Percentiles rank a stretch among this genome's conserved stretches.
phyloP scores from a whole-genome alignment of 2,797 vertebrate genomes.

The Alosa sapidissima region DNA sequence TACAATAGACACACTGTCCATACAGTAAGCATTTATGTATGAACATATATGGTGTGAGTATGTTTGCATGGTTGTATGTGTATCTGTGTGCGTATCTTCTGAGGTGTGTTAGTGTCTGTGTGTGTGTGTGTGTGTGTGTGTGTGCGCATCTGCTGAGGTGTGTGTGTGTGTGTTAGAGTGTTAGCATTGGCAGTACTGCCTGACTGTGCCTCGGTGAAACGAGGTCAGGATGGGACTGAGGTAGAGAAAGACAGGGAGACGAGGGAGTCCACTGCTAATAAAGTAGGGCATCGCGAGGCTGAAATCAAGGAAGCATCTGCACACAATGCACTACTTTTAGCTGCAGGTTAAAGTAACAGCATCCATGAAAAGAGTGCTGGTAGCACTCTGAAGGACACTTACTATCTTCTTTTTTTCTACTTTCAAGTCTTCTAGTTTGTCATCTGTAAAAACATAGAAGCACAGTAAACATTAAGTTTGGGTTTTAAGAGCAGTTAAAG shows the following conservation, averaged over 20 bases:
- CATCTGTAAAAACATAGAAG: constrained; percentile 73
- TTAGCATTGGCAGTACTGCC: not conserved
- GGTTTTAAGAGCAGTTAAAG: not conserved
- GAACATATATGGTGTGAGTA: not conserved
- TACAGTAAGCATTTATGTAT: not conserved
- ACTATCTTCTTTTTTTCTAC: constrained; percentile 91
- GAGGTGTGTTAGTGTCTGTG: too few species aligned
- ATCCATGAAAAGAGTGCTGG: not conserved
- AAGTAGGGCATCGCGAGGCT: not conserved
- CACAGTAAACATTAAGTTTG: not conserved
- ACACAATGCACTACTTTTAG: constrained; percentile 7
- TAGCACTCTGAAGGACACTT: constrained; percentile 67
- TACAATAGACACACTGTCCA: not conserved
- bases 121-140: not conserved
- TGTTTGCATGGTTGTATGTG: not conserved
- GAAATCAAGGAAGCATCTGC: not conserved
- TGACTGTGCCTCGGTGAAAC: not conserved
- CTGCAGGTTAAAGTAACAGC: not conserved
- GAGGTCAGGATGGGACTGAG: not conserved
- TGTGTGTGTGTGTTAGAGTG: not conserved
- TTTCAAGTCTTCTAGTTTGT: constrained; percentile 90
- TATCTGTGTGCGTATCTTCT: not conserved
- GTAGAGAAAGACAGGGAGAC: not conserved
- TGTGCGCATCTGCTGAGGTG: not conserved
- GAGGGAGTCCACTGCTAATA: not conserved